Evolutionary conservation across 2,888 invertebrate genomes (phyloP), one percentile per base, ranked within the genome.

Genomic region (Drosophila melanosoma): DNA sequence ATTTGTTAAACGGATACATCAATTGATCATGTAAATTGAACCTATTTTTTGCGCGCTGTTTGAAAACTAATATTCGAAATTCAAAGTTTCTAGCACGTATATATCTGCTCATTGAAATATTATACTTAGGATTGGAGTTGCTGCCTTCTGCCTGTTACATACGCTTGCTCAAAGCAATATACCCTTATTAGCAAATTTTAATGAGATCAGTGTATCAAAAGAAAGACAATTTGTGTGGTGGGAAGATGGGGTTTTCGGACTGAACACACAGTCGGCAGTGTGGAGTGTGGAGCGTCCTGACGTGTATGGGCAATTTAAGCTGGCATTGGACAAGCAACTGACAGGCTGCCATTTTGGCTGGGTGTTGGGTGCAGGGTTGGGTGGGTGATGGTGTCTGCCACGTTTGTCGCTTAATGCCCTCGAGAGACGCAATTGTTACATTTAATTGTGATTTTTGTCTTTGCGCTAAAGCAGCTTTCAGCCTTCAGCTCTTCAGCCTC

Each of bases 271-370:
- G 45, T 67, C 35, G 2, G 45, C 23, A 15, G 23, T 67, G 69
- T 32, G 58, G 51, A 67, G 48, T 57, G 70, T 62, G 78, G 82
- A 76, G 79, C 69, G 69, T 76, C 67, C 74, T 89, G 89, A 85
- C 87, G 87, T 89, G 89, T 83, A 87, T 83, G 87, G 87, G 89
- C 87, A 89, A 87, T 87, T 87, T 87, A 87, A 87, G 87, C 87
- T 87, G 89, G 89, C 87, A 85, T 89, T 83, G 89, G 87, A 87
- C 85, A 89, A 89, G 85, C 76, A 74, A 82, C 84, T 84, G 86
- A 87, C 87, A 84, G 84, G 52, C 79, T 38, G 63, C 42, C 72
- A 40, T 51, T 51, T 23, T 23, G 32, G 17, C 17, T 35, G 17
- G 29, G 15, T 26, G 53, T 54, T 15, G 10, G 54, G 8, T 45